Base-by-base conservation (phyloP, 2,113 vertebrate genomes). In the Hippocampus zosterae region DNA sequence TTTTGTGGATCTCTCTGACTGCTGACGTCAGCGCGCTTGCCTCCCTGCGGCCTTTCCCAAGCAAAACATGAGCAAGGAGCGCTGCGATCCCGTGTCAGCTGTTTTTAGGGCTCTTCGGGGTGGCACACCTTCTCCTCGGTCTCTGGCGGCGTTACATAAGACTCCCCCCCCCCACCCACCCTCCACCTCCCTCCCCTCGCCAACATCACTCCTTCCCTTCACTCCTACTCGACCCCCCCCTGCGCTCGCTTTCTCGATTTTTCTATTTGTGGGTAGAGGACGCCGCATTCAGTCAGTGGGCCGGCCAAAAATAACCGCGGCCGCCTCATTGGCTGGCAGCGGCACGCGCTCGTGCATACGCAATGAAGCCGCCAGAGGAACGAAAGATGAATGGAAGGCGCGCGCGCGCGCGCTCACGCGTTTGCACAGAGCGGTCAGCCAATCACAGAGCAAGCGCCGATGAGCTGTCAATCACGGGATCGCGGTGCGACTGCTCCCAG, bases 211-310 rank as follows among this genome's bases (percentile, higher is more conserved):
- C 11, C 37, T 42, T 19, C n/a, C 42, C 5, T 9, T 1, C 42
- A 18, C n/a, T n/a, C 18, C 8, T 53, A 19, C 18, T 52, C 16
- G 48, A 50, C 23, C 27, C 57, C 37, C 61, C 52, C 53, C n/a
- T n/a, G n/a, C n/a, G 15, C 33, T 69, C 65, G 8, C 44, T 44
- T 19, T 69, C 44, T 50, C 16, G 5, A 44, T 48, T 33, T n/a
- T n/a, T 69, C 70, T 83, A 78, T 84, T 79, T 74, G 33, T 70
- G 73, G 70, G 70, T 40, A n/a, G 1, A 74, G 70, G 46, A 59
- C 67, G 41, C 18, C 70, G 72, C 69, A 65, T 74, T 40, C 13
- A 82, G 83, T 87, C 85, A 85, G 85, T 85, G 73, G 81, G 81
- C 44, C 71, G 73, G 66, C 25, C 83, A 81, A 75, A 85, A 84